Evolutionary conservation across 2,888 invertebrate species (phyloP), one percentile per base, ranked within the genome.

Genomic region (Tetrapedia diversipes): DNA sequence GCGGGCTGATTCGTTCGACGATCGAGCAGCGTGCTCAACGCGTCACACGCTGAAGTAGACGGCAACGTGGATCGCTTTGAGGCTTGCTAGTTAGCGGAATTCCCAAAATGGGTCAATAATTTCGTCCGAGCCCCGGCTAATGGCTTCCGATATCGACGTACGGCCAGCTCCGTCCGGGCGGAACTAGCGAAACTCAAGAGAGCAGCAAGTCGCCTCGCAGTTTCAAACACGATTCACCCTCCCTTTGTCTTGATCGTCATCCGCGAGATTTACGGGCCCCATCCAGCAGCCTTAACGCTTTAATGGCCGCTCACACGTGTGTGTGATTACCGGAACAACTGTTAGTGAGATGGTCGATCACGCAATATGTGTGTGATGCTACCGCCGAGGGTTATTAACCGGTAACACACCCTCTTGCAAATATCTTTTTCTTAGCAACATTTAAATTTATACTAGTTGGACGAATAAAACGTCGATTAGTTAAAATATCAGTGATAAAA

Each of bases 21-120:
- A 37, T 16, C 37, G 8, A 39, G 4, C 7, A 41, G 14, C 29
- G 11, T 14, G 39, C n/a, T 59, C 11, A 1, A 24, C 22, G 10
- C 29, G 29, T 2, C 11, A 7, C 19, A 19, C 6, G 43, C 11
- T 19, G 29, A 61, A 59, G 67, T 45, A 34, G 22, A 47, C 45
- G 32, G 45, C 19, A n/a, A 29, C 34, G 10, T 1, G n/a, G 19
- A 49, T 22, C 19, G 66, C 54, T 57, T 59, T 41, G 39, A 56
- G 14, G 54, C 43, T 65, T 56, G 54, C 47, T 47, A 51, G 69
- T 74, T 59, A 64, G 39, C 61, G 39, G 60, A 59, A 66, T 72
- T 60, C 43, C 47, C 64, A 39, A 78, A 76, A 76, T 69, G 76
- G 83, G 76, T 81, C 81, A 61, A 77, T 69, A 78, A 70, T 68